A percentile compares a stretch with the other conserved stretches of the same genome.
phyloP scores from a whole-genome alignment of 2,113 vertebrate species.

The Promerops cafer region DNA sequence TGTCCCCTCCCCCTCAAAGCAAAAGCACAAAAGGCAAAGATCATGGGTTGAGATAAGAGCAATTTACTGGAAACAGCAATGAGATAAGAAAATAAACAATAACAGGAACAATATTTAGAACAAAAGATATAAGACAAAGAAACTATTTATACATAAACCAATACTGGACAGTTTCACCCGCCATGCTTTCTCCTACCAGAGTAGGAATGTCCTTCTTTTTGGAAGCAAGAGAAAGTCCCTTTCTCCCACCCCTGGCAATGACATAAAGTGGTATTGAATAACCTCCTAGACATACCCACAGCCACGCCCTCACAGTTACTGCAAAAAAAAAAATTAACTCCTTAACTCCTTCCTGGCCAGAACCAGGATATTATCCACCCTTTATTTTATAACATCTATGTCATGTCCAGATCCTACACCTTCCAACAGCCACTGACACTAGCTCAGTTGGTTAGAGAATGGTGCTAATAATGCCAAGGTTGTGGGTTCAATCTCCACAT shows the following conservation, averaged over 20 bases:
- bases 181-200: neutral
- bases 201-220: neutral
- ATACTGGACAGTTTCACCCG: neutral
- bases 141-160: neutral
- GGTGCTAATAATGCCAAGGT: no score
- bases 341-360: no score
- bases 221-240: neutral
- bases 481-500: no score
- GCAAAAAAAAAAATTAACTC: neutral
- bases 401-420: no score
- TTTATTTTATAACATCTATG: no score
- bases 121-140: neutral
- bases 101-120: neutral
- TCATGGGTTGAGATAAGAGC: no score
- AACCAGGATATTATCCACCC: no score
- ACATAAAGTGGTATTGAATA: neutral
- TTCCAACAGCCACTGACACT: no score
- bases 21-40: no score
- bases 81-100: neutral
- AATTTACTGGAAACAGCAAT: no score
- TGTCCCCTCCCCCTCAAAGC: no score
- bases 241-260: neutral
- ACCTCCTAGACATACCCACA: neutral
- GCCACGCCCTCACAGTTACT: neutral
- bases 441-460: no score